These are phyloP conservation scores for Entosphenus tridentatus DNA, from an alignment of 2,113 vertebrate genomes.

Conservation along the genomic window DNA sequence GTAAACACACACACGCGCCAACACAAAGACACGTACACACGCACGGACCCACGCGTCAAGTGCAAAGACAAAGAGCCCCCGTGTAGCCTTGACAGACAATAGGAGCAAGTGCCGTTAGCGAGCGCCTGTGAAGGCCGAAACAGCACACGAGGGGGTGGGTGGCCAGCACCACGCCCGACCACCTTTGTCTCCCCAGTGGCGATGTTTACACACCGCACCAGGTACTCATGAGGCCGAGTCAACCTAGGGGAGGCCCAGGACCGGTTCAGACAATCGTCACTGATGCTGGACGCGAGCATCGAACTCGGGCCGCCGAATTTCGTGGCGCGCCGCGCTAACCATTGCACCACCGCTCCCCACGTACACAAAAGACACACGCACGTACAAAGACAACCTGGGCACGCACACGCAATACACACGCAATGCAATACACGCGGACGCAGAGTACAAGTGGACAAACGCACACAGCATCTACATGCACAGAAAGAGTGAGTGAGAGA, in stretches of 20 bases:
- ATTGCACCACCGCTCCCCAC: neutral
- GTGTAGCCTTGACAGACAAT: neutral
- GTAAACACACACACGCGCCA: neutral
- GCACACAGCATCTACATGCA: neutral
- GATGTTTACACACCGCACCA: neutral
- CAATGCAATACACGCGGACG: neutral
- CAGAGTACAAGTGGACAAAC: neutral
- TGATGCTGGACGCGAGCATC: neutral
- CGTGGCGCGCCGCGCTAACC: neutral
- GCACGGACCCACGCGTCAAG: neutral
- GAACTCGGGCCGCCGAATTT: neutral
- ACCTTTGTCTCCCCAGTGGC: neutral
- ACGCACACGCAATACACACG: slow-evolving; percentile 1
- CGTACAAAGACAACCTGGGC: neutral
- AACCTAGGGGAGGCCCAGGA: too few species aligned
- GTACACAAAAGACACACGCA: neutral
- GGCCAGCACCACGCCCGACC: neutral
- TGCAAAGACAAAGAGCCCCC: neutral
- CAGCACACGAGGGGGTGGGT: neutral
- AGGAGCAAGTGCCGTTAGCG: neutral
- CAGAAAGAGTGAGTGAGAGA: neutral
- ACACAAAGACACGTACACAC: neutral
- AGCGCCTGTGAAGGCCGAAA: neutral
- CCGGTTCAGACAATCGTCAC: neutral
- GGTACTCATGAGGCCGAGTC: neutral